Percentiles rank a stretch among this genome's conserved stretches.
Evolutionary conservation across 2,888 invertebrate species (phyloP).

Genomic region (Drosophila robusta): DNA sequence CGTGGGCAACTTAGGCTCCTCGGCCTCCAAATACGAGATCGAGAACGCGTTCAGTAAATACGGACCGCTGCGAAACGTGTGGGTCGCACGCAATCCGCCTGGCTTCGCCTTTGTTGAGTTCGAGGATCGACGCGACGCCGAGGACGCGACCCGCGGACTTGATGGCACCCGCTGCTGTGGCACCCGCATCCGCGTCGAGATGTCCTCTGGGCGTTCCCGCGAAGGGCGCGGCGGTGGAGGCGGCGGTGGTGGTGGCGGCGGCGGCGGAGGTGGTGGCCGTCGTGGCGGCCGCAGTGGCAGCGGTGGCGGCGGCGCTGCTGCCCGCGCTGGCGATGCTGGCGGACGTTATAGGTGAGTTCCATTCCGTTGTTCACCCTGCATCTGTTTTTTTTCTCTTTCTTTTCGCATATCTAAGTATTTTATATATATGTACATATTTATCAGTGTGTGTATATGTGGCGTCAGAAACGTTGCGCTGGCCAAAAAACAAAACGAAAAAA

Average conservation of each 20-base stretch:
- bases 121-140: constrained; percentile 93
- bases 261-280: constrained; percentile 85
- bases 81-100: constrained; percentile 96
- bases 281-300: constrained; percentile 86
- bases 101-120: constrained; percentile 95
- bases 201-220: constrained; percentile 94
- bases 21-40: constrained; percentile 93
- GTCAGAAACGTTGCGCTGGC: constrained; percentile 36
- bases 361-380: constrained; percentile 1
- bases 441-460: constrained; percentile 31
- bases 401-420: constrained; percentile 10
- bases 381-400: constrained; percentile 9
- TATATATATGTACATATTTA: constrained; percentile 14
- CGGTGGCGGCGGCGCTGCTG: constrained; percentile 76
- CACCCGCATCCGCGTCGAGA: constrained; percentile 95
- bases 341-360: constrained; percentile 83
- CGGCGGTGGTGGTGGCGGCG: constrained; percentile 87
- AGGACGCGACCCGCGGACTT: constrained; percentile 92
- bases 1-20: constrained; percentile 94
- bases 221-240: constrained; percentile 88
- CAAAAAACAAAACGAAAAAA: constrained; percentile 21
- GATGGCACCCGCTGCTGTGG: constrained; percentile 95
- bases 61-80: constrained; percentile 94
- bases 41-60: constrained; percentile 94
- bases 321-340: constrained; percentile 78